phyloP scores from a whole-genome alignment of 2,113 vertebrate species.

The Ammodytes marinus region DNA sequence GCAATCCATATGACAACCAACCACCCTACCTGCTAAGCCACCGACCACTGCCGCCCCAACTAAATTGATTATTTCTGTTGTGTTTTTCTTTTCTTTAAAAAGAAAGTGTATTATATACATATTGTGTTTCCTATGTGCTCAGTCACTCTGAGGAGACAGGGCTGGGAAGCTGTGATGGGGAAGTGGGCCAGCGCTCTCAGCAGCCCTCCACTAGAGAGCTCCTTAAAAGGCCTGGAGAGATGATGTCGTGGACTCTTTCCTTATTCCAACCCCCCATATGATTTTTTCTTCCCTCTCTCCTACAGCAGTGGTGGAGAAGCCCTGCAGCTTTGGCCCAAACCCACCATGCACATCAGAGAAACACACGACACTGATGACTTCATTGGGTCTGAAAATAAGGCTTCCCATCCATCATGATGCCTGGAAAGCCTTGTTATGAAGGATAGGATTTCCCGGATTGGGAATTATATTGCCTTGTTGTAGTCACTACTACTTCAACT shows the following conservation, averaged over 20 bases:
- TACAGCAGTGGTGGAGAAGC: slow-evolving; percentile 54
- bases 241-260: slow-evolving; percentile 80
- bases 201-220: slow-evolving; percentile 82
- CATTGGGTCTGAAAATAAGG: slow-evolving; percentile 62
- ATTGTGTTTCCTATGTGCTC: slow-evolving; percentile 49
- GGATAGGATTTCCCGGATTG: slow-evolving; percentile 51
- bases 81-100: slow-evolving; percentile 1
- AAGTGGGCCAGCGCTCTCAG: slow-evolving; percentile 81
- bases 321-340: slow-evolving; percentile 69
- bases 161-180: slow-evolving; percentile 78
- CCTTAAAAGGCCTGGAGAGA: slow-evolving; percentile 87
- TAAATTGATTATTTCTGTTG: not conserved
- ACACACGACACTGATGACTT: slow-evolving; percentile 76
- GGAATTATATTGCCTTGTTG: slow-evolving; percentile 14
- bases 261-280: slow-evolving; percentile 28
- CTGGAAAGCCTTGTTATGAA: slow-evolving; percentile 53
- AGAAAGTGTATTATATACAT: slow-evolving; percentile 26
- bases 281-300: slow-evolving; percentile 45
- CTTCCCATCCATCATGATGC: slow-evolving; percentile 59
- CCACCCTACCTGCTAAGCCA: too few relatives aligned
- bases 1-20: too few relatives aligned
- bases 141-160: slow-evolving; percentile 56
- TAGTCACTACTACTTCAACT: not conserved
- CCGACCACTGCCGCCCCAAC: too few relatives aligned
- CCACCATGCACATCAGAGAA: slow-evolving; percentile 77